Conservation (phyloP, 1,140 invertebrate genomes). For the Cyphomyrmex costatus region DNA sequence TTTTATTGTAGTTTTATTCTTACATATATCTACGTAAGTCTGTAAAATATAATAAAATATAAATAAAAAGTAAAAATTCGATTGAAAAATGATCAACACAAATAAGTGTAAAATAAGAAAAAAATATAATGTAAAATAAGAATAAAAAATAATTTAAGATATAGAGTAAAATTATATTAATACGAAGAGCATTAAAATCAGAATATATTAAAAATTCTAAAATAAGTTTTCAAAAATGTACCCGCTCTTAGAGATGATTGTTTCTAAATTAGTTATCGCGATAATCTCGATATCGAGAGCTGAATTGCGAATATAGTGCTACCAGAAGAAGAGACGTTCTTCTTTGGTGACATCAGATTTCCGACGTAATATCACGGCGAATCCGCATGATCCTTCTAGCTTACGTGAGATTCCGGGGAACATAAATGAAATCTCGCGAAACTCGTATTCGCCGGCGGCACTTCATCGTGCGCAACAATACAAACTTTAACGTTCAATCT, state of each 20-base stretch:
- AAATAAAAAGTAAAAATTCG: no score
- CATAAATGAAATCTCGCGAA: constrained; percentile 48
- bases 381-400: constrained; percentile 40
- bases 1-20: background rate
- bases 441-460: background rate
- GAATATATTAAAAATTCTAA: background rate
- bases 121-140: background rate
- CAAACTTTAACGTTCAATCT: constrained; percentile 8
- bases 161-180: background rate
- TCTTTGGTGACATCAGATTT: constrained; percentile 18
- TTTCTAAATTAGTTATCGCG: background rate
- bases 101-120: no score
- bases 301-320: background rate
- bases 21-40: background rate
- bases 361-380: constrained; percentile 12
- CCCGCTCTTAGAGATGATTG: background rate
- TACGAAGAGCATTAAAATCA: background rate
- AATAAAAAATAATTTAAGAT: background rate
- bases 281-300: background rate
- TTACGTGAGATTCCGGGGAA: constrained; percentile 45
- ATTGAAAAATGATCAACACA: no score
- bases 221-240: background rate
- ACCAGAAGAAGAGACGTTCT: background rate
- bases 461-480: constrained; percentile 19
- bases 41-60: background rate